phyloP scores from a whole-genome alignment of 2,888 invertebrate species.

The Apamea monoglypha region DNA sequence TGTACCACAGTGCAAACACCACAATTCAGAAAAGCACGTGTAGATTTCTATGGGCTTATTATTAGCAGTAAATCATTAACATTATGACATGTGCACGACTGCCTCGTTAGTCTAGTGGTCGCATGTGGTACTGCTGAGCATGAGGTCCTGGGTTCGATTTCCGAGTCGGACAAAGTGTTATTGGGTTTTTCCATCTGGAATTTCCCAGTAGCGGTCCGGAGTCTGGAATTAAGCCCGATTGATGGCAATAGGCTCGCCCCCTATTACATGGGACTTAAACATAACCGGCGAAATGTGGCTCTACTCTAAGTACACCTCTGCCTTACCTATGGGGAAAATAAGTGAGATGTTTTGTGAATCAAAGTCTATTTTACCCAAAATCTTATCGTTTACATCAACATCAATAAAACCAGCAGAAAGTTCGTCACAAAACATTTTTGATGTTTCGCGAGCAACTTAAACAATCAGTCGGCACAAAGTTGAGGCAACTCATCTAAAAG shows the following conservation, averaged over 20 bases:
- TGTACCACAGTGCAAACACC: background rate
- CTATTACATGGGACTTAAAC: background rate
- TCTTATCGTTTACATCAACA: constrained; percentile 6
- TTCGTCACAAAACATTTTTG: constrained; percentile 51
- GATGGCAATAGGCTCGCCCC: too few species aligned
- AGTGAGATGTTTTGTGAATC: background rate
- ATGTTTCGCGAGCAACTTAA: constrained; percentile 61
- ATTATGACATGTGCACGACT: background rate
- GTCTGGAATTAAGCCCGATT: too few species aligned
- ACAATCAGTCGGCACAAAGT: constrained; percentile 69
- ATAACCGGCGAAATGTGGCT: background rate
- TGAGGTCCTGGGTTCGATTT: background rate
- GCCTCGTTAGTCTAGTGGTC: background rate
- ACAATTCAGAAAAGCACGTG: background rate
- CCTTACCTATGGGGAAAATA: background rate
- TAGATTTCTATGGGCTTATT: background rate
- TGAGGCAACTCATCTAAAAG: constrained; percentile 68
- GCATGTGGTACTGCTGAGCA: background rate
- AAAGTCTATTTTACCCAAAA: background rate
- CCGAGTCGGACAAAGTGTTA: background rate
- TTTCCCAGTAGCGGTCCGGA: too few species aligned
- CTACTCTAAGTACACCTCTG: too few species aligned
- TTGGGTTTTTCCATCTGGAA: background rate
- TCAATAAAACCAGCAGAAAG: constrained; percentile 34
- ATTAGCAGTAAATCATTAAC: background rate